Conservation (phyloP, 2,797 vertebrate species). For the Spatula versicolor region DNA sequence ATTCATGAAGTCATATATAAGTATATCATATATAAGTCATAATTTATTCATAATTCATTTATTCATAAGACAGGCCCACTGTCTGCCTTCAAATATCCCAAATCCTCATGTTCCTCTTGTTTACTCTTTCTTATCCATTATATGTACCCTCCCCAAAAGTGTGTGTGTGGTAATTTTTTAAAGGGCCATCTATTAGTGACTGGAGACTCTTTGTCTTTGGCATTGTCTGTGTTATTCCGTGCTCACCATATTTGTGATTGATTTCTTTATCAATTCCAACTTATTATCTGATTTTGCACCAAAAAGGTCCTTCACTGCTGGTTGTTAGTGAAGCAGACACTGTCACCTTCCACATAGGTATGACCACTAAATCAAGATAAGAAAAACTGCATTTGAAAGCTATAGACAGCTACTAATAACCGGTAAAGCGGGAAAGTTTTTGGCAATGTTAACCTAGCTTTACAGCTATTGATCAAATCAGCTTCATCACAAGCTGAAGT, state of each 20-base stretch:
- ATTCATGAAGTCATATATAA: no score
- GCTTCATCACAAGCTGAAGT: not conserved
- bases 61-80: no score
- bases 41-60: no score
- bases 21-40: no score
- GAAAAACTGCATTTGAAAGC: not conserved
- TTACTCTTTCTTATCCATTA: not conserved
- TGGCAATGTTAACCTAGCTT: not conserved
- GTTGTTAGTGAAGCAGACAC: not conserved
- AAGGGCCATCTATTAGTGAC: not conserved
- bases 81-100: not conserved
- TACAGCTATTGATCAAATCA: not conserved
- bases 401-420: not conserved
- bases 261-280: not conserved
- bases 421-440: not conserved
- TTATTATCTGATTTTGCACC: not conserved
- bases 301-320: not conserved
- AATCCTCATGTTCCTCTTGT: not conserved
- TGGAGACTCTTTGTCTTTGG: not conserved
- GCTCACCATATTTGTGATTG: not conserved
- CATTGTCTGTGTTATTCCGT: not conserved
- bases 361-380: not conserved
- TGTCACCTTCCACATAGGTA: not conserved
- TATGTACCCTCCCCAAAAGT: not conserved
- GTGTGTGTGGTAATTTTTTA: not conserved